Conservation (phyloP, 2,888 invertebrate species). For the Gisinianus flammeolus region DNA sequence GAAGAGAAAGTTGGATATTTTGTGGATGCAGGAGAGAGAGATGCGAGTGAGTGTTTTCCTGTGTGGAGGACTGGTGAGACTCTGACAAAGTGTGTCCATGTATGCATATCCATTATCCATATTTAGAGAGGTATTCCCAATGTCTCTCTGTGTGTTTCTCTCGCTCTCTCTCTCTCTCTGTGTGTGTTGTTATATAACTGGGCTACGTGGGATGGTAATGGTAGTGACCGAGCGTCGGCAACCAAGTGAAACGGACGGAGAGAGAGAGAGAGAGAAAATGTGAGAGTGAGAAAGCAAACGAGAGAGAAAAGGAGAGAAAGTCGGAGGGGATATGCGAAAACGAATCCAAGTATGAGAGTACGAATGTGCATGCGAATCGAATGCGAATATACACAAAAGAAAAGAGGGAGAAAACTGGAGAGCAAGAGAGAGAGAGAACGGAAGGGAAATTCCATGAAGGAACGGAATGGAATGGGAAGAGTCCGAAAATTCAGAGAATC, state of each 20-base stretch:
- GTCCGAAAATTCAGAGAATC: constrained; percentile 49
- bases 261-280: not conserved
- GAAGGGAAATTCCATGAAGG: constrained; percentile 29
- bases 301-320: constrained; percentile 23
- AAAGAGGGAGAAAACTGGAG: not conserved
- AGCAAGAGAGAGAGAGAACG: not conserved
- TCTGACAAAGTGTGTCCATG: no score
- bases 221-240: constrained; percentile 15
- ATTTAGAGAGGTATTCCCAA: no score
- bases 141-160: no score
- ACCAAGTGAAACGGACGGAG: constrained; percentile 23
- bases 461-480: constrained; percentile 32
- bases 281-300: constrained; percentile 14
- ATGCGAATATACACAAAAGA: not conserved
- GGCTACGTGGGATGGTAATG: not conserved
- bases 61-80: no score
- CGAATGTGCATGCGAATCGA: not conserved
- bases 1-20: not conserved
- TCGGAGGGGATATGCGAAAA: not conserved
- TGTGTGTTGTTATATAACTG: no score
- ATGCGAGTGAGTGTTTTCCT: no score
- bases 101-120: no score
- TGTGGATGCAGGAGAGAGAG: no score
- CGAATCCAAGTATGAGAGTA: not conserved
- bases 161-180: no score